phyloP scores from a whole-genome alignment of 2,797 vertebrate species.

The Lacerta agilis region DNA sequence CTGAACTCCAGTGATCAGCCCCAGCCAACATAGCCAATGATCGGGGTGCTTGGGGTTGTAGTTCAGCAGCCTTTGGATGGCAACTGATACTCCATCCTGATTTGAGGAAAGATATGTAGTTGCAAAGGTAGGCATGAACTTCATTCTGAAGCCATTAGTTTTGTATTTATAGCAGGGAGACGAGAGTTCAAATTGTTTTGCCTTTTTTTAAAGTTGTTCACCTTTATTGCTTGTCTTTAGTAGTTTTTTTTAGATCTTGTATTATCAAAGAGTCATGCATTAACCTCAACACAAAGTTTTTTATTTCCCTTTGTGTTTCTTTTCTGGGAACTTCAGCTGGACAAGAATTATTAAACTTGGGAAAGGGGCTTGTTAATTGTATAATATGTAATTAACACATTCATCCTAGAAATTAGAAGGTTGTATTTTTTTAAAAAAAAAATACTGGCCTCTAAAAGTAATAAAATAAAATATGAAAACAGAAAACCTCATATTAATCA shows the following conservation, averaged over 20 bases:
- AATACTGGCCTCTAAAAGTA: background rate
- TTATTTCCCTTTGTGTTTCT: too few species aligned
- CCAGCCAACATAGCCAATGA: background rate
- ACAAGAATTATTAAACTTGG: too few species aligned
- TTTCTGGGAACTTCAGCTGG: too few species aligned
- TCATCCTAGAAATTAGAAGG: too few species aligned
- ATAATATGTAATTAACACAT: too few species aligned
- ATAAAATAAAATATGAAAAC: background rate
- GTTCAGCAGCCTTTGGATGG: background rate
- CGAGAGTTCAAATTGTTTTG: too few species aligned
- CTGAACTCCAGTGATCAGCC: too few species aligned
- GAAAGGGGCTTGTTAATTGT: too few species aligned
- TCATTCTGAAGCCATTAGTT: background rate
- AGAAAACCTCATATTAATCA: background rate
- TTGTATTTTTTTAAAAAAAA: background rate
- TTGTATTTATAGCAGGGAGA: background rate
- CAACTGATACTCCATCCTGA: background rate
- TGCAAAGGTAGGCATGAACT: background rate
- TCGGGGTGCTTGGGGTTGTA: background rate
- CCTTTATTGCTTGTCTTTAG: background rate
- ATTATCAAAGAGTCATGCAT: too few species aligned
- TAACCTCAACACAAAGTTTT: too few species aligned
- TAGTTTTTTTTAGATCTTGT: too few species aligned
- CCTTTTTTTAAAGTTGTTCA: background rate
- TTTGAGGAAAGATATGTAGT: background rate